Base-by-base conservation (phyloP, 2,113 vertebrate species). In the Carlito syrichta region DNA sequence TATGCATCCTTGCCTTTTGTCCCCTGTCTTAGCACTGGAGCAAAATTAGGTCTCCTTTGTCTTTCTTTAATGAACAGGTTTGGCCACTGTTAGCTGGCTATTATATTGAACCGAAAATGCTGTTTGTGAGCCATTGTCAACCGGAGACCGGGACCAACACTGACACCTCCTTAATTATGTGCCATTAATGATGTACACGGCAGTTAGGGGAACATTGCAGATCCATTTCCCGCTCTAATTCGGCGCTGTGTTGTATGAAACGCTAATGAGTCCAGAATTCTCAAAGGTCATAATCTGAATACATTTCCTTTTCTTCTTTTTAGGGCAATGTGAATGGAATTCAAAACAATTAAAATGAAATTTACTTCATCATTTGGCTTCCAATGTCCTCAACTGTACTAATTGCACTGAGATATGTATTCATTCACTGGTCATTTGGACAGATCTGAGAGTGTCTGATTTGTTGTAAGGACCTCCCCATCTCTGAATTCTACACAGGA, bases 231-330 rank as follows among this genome's bases (percentile, higher is more conserved):
- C 30, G 22, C 92, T 98, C 98, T 98, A 98, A 97, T 98, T 98
- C 98, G 97, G 92, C 96, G 96, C 98, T 93, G 77, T 98, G 97
- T 96, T 98, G 94, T 98, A 97, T 97, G 98, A 98, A 98, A 98
- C 93, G 77, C 94, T 98, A 98, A 98, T 98, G 98, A 98, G 98
- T 92, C 95, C 89, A 97, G 97, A 98, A 98, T 98, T 98, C 98
- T 98, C 97, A 98, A 98, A 98, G 98, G 98, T 98, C 98, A 98
- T 98, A 95, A 96, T 98, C 96, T 97, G 98, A 98, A 98, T 98
- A 96, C 68, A 95, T 27, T 90, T 96, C 82, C 93, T 95, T 97
- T 97, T 97, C 71, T 96, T 96, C 85, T 73, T 97, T 96, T 96
- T 97, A 84, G 93, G 91, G 91, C 73, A 89, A 56, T 81, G 45